Evolutionary conservation across 2,113 vertebrate genomes (phyloP), one percentile per base, ranked within the genome.

Genomic region (Gallinago paraguaiae): DNA sequence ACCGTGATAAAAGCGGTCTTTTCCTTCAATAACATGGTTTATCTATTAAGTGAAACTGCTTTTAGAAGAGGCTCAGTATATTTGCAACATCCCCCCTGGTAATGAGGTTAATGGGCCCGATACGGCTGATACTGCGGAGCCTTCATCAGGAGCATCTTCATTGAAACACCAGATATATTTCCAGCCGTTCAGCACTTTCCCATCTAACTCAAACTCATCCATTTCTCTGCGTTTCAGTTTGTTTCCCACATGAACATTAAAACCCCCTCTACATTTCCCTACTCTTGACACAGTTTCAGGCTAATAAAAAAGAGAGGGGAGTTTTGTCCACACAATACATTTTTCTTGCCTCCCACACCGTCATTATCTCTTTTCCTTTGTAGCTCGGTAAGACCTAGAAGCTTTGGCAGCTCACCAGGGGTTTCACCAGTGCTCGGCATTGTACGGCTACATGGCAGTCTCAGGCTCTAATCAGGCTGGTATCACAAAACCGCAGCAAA

Each of bases 1-100:
- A 61, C 69, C 2, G 0, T 69, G 91, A 93, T 92, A 95, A 95
- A 94, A 71, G 41, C 1, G 1, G 76, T 82, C 61, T 93, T 90
- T 95, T 93, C 76, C 86, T 96, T 91, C 95, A 95, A 39, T 92
- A 85, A 79, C 45, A 13, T 53, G 69, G 77, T 82, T 94, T 96
- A 61, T 84, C 96, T 91, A 14, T 91, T 76, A 94, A 94, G 74
- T 33, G 80, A 87, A 79, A 64, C 74, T 61, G 81, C 88, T 85
- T 92, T 95, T 35, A 86, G 92, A 92, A 59, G 86, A 75, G 16
- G n/a, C 11, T 84, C 9, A 3, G 28, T 78, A 46, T 1, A 14
- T 87, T 93, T 84, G 74, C 61, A 87, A 88, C 65, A 84, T 87
- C 31, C 57, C 37, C n/a, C 56, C 33, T 4, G 3, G 48, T 88